Evolutionary conservation across 2,113 vertebrate genomes (phyloP).

Genomic region (Hemiprocne comata): DNA sequence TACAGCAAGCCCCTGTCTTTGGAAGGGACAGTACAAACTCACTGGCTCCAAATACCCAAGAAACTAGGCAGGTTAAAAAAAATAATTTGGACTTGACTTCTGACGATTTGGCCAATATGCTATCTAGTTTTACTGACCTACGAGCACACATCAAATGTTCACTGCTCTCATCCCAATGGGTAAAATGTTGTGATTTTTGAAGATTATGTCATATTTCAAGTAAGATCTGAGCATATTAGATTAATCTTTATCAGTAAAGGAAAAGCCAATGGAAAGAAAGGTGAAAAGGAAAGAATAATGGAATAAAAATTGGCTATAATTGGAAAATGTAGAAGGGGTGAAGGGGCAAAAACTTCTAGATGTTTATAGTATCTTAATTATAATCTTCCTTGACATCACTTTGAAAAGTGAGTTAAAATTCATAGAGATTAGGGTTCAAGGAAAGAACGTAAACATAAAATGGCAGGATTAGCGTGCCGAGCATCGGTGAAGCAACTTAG

Average conservation of each 20-base stretch:
- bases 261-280: background rate
- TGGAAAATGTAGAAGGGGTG: background rate
- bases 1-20: background rate
- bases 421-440: background rate
- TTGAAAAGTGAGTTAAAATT: background rate
- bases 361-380: background rate
- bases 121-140: background rate
- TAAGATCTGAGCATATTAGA: background rate
- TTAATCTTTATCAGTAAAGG: background rate
- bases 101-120: accelerated
- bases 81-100: background rate
- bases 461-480: background rate
- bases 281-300: background rate
- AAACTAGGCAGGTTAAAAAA: background rate
- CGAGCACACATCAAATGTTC: background rate
- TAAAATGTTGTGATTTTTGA: background rate
- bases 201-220: background rate
- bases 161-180: accelerated
- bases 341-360: background rate
- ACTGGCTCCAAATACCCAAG: background rate
- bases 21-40: background rate
- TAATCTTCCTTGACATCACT: background rate
- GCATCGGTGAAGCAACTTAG: background rate
- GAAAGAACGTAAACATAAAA: background rate
- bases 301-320: background rate